Evolutionary conservation across 2,113 vertebrate genomes (phyloP).

Genomic region (Rousettus leschenaultii): DNA sequence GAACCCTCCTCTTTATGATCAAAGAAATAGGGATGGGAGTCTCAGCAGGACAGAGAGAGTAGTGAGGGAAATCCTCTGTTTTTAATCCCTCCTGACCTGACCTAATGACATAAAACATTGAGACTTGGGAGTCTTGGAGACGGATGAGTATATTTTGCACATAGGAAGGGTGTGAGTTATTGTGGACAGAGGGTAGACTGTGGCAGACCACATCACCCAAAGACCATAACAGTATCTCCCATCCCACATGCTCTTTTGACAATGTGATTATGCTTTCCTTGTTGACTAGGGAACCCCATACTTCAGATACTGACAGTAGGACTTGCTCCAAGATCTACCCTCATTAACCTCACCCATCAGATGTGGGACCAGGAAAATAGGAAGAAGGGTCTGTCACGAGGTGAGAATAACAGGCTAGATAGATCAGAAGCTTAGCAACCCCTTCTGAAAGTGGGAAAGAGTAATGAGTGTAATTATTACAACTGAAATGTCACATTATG

Average conservation of each 20-base stretch:
- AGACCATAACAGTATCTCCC: neutral
- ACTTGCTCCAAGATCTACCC: neutral
- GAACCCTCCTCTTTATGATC: neutral
- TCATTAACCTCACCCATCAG: neutral
- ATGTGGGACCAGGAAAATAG: neutral
- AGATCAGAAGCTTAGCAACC: neutral
- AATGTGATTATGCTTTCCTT: neutral
- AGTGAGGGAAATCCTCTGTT: neutral
- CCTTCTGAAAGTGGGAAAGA: neutral
- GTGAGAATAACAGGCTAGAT: neutral
- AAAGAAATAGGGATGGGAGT: neutral
- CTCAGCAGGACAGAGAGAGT: neutral
- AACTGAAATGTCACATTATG: neutral
- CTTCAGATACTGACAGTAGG: neutral
- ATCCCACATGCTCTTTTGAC: neutral
- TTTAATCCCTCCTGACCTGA: neutral
- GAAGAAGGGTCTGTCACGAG: neutral
- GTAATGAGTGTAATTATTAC: neutral
- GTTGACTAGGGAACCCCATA: neutral
- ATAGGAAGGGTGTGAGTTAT: neutral
- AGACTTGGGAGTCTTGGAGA: neutral
- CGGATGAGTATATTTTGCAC: neutral
- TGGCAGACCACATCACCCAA: neutral
- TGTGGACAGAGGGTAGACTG: neutral
- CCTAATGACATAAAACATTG: neutral